Percentiles rank a stretch among this genome's conserved stretches.
These are phyloP conservation scores for Trissolcus japonicus DNA, from an alignment of 2,888 invertebrate genomes.

Conservation along the genomic window DNA sequence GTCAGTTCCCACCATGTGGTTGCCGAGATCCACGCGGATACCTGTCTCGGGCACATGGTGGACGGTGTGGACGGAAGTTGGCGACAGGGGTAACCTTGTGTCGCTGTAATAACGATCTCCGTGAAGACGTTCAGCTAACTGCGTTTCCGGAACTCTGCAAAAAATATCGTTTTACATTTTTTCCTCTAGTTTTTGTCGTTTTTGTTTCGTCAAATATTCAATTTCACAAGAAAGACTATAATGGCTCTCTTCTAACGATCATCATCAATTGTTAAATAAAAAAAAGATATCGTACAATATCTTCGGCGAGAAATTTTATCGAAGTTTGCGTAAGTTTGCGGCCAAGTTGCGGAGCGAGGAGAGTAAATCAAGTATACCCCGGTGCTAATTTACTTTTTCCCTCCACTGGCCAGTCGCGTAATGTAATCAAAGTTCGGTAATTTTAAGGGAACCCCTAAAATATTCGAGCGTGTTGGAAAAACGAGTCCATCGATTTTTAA, in stretches of 20 bases:
- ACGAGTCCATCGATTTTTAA: conserved; percentile 47
- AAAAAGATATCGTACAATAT: conserved; percentile 22
- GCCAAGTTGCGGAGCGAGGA: conserved; percentile 13
- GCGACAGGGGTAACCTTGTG: conserved; percentile 71
- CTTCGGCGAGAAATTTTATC: conserved; percentile 10
- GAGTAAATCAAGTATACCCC: conserved; percentile 33
- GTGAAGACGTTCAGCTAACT: conserved; percentile 72
- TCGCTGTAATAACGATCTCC: conserved; percentile 72
- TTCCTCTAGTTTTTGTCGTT: neutral
- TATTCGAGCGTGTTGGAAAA: conserved; percentile 37
- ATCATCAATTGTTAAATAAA: no score
- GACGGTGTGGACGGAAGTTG: conserved; percentile 59
- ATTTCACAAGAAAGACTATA: no score
- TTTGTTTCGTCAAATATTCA: no score
- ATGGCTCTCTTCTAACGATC: no score
- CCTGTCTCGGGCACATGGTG: conserved; percentile 60
- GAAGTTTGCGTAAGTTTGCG: conserved; percentile 13
- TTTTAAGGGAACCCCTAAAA: conserved; percentile 25
- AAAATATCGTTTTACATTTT: neutral
- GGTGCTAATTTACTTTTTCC: conserved; percentile 23
- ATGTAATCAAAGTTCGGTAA: conserved; percentile 41
- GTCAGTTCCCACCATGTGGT: conserved; percentile 75
- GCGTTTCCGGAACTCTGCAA: conserved; percentile 72
- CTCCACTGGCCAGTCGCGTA: conserved; percentile 4
- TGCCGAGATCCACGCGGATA: conserved; percentile 72